These are phyloP conservation scores for Clanis bilineata DNA, from an alignment of 2,888 invertebrate genomes.

Conservation along the genomic window DNA sequence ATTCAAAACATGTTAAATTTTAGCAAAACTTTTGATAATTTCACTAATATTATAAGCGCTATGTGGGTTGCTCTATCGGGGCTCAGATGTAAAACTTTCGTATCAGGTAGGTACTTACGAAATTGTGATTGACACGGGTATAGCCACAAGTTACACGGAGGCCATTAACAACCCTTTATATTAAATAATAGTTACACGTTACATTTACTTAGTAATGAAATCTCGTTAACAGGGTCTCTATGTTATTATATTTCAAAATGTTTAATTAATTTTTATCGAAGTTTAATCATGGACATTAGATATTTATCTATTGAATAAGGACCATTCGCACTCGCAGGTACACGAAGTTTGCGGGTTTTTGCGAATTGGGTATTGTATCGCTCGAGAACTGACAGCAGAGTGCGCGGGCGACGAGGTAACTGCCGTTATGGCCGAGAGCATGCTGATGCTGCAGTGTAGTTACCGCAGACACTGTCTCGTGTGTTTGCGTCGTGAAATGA, in stretches of 20 bases:
- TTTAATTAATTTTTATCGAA: slow-evolving; percentile 26
- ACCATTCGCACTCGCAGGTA: too few relatives aligned
- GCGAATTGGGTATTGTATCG: too few relatives aligned
- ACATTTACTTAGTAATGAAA: slow-evolving; percentile 8
- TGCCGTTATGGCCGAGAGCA: too few relatives aligned
- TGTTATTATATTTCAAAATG: background rate
- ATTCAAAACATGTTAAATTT: too few relatives aligned
- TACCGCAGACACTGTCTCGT: too few relatives aligned
- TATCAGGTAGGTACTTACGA: background rate
- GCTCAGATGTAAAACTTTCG: background rate
- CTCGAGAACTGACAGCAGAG: too few relatives aligned
- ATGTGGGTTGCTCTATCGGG: background rate
- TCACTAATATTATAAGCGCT: too few relatives aligned
- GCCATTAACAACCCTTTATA: slow-evolving; percentile 4
- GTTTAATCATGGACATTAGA: slow-evolving; percentile 25
- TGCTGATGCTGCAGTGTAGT: too few relatives aligned
- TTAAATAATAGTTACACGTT: background rate
- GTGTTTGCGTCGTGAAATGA: too few relatives aligned
- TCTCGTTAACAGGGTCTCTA: background rate
- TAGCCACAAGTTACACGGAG: slow-evolving; percentile 8
- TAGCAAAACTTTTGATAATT: too few relatives aligned
- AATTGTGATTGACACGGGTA: slow-evolving; percentile 16
- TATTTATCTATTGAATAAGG: slow-evolving; percentile 32
- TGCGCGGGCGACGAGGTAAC: too few relatives aligned
- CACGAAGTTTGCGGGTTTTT: too few relatives aligned